Evolutionary conservation across 2,888 invertebrate species (phyloP).

Genomic region (Aporophyla lueneburgensis): DNA sequence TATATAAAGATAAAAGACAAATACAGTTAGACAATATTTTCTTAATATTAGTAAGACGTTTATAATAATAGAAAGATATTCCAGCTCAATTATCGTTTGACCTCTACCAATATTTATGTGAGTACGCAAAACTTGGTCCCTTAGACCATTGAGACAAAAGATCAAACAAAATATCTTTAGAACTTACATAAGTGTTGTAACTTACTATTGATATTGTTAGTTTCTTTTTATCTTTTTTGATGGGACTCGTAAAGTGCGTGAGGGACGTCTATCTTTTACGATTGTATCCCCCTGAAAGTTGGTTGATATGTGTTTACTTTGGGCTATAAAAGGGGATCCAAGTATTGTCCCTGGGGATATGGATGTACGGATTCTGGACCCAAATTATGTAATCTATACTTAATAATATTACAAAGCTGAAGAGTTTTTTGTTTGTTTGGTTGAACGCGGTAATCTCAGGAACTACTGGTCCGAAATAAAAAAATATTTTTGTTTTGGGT

Average conservation of each 20-base stretch:
- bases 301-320: constrained; percentile 22
- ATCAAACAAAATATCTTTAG: constrained; percentile 45
- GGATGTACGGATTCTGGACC: background rate
- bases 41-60: background rate
- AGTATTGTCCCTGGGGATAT: background rate
- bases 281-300: constrained; percentile 15
- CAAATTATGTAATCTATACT: no score
- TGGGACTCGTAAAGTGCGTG: constrained; percentile 42
- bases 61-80: constrained; percentile 18
- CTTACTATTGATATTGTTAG: constrained; percentile 50
- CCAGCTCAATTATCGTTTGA: constrained; percentile 26
- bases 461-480: no score
- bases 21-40: background rate
- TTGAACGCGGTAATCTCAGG: no score
- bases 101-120: constrained; percentile 19
- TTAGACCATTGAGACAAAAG: constrained; percentile 25
- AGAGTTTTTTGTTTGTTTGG: no score
- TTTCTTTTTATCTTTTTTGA: constrained; percentile 53
- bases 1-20: no score
- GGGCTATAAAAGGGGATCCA: constrained; percentile 8
- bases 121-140: constrained; percentile 33
- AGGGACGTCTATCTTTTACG: constrained; percentile 35
- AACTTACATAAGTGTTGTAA: constrained; percentile 46
- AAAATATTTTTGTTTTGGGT: no score
- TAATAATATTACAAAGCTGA: no score